Percentiles rank a stretch among this genome's conserved stretches.
phyloP scores from a whole-genome alignment of 2,888 invertebrate species.

The Diploptera punctata region DNA sequence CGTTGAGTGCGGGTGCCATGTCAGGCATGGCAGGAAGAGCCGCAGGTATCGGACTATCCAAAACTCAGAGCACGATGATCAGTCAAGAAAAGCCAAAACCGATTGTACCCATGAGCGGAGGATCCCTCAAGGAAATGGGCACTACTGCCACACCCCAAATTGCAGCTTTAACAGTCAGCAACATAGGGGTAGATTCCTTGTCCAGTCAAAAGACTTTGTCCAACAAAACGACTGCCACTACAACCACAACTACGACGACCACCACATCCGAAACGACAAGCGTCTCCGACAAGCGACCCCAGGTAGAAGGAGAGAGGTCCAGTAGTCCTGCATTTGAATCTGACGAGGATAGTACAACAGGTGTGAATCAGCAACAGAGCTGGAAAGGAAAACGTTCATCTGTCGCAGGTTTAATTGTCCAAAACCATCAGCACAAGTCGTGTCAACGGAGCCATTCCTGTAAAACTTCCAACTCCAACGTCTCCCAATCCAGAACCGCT shows the following conservation, averaged over 20 bases:
- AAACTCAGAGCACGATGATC: slow-evolving; percentile 71
- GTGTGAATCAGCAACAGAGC: slow-evolving; percentile 29
- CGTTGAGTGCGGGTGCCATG: slow-evolving; percentile 88
- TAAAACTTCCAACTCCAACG: slow-evolving; percentile 49
- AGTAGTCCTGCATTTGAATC: slow-evolving; percentile 95
- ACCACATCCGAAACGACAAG: slow-evolving; percentile 58
- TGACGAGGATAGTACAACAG: slow-evolving; percentile 81
- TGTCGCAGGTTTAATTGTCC: slow-evolving; percentile 71
- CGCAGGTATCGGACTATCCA: slow-evolving; percentile 84
- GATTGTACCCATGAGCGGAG: slow-evolving; percentile 54
- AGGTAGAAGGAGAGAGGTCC: slow-evolving; percentile 74
- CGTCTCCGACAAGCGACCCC: slow-evolving; percentile 48
- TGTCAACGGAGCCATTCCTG: slow-evolving; percentile 50
- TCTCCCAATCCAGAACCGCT: slow-evolving; percentile 58
- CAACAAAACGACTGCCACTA: slow-evolving; percentile 64
- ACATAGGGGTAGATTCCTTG: slow-evolving; percentile 58
- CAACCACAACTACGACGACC: slow-evolving; percentile 65
- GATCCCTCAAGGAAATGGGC: slow-evolving; percentile 45
- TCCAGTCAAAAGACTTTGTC: slow-evolving; percentile 67
- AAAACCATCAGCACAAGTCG: slow-evolving; percentile 54
- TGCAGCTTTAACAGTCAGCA: slow-evolving; percentile 33
- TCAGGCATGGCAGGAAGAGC: slow-evolving; percentile 89
- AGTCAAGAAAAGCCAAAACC: slow-evolving; percentile 75
- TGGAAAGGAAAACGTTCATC: slow-evolving; percentile 60
- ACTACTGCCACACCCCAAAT: not conserved